phyloP scores from a whole-genome alignment of 2,113 vertebrate species.

The Actinemys pallida region DNA sequence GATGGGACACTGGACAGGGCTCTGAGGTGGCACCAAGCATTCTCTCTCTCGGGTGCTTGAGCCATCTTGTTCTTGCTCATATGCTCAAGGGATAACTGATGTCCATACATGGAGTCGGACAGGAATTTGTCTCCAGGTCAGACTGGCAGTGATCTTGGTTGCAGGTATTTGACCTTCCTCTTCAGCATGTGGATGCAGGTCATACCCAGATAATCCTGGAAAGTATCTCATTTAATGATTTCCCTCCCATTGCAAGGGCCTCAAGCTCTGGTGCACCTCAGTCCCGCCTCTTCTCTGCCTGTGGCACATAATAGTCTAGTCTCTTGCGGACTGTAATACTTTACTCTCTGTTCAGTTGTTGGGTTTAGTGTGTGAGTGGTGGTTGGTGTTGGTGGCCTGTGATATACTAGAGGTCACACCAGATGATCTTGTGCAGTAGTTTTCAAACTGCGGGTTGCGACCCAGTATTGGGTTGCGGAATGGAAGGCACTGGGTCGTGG shows the following conservation, averaged over 20 bases:
- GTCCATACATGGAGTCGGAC: no score
- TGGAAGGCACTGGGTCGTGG: no score
- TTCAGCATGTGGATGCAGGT: background rate
- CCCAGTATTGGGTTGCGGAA: no score
- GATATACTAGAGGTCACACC: background rate
- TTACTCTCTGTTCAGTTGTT: background rate
- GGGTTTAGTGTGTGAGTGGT: background rate
- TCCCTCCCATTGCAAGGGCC: background rate
- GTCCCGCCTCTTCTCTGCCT: background rate
- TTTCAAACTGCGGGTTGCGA: no score
- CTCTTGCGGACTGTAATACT: background rate
- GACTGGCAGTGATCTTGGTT: background rate
- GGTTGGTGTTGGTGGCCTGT: background rate
- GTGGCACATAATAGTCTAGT: background rate
- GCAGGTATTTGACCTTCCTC: background rate
- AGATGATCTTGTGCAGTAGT: background rate
- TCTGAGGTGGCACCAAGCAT: background rate
- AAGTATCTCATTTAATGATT: background rate
- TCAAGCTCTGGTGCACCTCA: background rate
- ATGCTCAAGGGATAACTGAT: background rate
- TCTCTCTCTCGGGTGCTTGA: background rate
- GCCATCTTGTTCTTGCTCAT: background rate
- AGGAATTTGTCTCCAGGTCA: background rate
- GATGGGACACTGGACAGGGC: background rate
- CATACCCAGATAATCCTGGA: no score